phyloP scores from a whole-genome alignment of 2,113 vertebrate species.

The Cyprinus carpio region DNA sequence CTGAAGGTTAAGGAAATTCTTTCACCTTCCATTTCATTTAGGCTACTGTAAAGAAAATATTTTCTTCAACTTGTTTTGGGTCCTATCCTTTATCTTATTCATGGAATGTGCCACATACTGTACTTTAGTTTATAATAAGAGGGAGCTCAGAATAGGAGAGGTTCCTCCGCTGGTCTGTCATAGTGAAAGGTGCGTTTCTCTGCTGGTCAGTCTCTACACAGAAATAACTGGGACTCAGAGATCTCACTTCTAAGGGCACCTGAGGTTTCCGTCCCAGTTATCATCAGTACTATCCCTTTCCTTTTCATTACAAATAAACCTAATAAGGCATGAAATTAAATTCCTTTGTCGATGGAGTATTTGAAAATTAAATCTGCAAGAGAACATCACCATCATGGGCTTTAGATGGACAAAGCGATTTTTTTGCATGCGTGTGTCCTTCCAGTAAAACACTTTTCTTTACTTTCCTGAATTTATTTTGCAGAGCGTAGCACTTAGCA shows the following conservation, averaged over 20 bases:
- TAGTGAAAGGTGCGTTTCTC: not conserved
- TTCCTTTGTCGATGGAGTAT: slow-evolving; percentile 49
- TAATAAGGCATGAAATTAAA: slow-evolving; percentile 63
- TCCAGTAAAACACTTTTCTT: slow-evolving; percentile 12
- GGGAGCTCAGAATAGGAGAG: not conserved
- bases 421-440: not conserved
- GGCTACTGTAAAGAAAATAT: not conserved
- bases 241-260: slow-evolving; percentile 18
- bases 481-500: slow-evolving; percentile 6
- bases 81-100: not conserved
- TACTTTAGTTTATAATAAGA: not conserved
- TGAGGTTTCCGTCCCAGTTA: slow-evolving; percentile 41
- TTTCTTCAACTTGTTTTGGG: not conserved
- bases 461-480: slow-evolving; percentile 19
- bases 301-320: slow-evolving; percentile 50
- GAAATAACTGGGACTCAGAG: not conserved
- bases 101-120: not conserved
- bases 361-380: slow-evolving; percentile 47
- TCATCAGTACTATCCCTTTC: slow-evolving; percentile 41
- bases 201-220: slow-evolving; percentile 1
- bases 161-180: not conserved
- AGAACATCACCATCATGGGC: slow-evolving; percentile 34
- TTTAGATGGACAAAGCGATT: slow-evolving; percentile 25
- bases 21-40: not conserved
- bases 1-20: not conserved